These are phyloP conservation scores for Sussaba pulchella DNA, from an alignment of 2,888 invertebrate genomes.

Conservation along the genomic window DNA sequence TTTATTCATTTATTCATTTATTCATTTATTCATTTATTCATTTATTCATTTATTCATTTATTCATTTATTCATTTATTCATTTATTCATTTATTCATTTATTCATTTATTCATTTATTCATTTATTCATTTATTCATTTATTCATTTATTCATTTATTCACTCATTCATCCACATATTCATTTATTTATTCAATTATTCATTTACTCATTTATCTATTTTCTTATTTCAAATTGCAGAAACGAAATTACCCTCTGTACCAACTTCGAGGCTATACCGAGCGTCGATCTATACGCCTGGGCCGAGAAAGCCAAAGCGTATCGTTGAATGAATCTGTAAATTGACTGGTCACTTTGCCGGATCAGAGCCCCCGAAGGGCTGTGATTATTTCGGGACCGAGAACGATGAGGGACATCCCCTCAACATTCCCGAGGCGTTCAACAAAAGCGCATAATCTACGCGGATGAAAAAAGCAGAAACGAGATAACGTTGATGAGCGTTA, in stretches of 20 bases:
- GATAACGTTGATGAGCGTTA: constrained; percentile 29
- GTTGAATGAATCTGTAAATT: constrained; percentile 78
- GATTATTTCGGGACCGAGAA: constrained; percentile 3
- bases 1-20: too few species aligned
- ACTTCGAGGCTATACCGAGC: constrained; percentile 84
- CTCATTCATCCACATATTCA: too few species aligned
- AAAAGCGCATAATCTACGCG: constrained; percentile 19
- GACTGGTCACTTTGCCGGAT: constrained; percentile 80
- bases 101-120: too few species aligned
- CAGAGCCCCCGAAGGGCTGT: constrained; percentile 49
- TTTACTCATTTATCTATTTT: too few species aligned
- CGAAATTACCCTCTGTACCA: constrained; percentile 85
- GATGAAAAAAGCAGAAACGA: not conserved
- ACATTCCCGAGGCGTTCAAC: not conserved
- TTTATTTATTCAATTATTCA: not conserved
- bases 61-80: too few species aligned
- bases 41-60: too few species aligned
- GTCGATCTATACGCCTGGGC: constrained; percentile 81
- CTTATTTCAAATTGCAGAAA: constrained; percentile 84
- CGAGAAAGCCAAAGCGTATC: constrained; percentile 79
- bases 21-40: too few species aligned
- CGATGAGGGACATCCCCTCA: constrained; percentile 2
- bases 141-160: too few species aligned
- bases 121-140: too few species aligned
- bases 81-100: too few species aligned